Conservation (phyloP, 1,140 invertebrate genomes). For the Calliopsis andreniformis region DNA sequence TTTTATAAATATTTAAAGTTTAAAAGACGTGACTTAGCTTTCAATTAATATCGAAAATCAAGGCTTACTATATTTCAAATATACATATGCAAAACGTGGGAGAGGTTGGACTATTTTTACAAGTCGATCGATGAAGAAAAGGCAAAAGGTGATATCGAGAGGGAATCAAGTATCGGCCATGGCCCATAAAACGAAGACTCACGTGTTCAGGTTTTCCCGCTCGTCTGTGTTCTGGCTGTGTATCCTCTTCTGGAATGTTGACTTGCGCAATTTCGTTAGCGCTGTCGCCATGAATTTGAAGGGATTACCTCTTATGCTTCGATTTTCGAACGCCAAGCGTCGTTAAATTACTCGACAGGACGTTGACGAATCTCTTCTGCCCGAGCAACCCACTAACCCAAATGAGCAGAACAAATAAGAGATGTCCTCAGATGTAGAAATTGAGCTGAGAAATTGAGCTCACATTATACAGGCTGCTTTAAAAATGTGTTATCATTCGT, state of each 20-base stretch:
- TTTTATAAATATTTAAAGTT: no score
- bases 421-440: no score
- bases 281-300: conserved; percentile 32
- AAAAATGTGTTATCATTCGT: no score
- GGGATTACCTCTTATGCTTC: no score
- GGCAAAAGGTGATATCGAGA: conserved; percentile 7
- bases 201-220: conserved; percentile 57
- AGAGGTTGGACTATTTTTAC: neutral
- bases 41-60: no score
- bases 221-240: conserved; percentile 56
- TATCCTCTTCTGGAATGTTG: conserved; percentile 57
- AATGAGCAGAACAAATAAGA: no score
- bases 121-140: neutral
- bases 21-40: no score
- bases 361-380: conserved; percentile 30
- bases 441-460: no score
- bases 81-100: neutral
- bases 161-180: conserved; percentile 61
- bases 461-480: no score
- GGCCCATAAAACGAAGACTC: conserved; percentile 66
- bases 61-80: no score
- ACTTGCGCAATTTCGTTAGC: conserved; percentile 57
- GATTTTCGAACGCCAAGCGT: conserved; percentile 71
- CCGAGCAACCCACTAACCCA: no score
- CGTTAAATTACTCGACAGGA: conserved; percentile 33